Evolutionary conservation across 2,888 invertebrate genomes (phyloP).

Genomic region (Melanargia galathea): DNA sequence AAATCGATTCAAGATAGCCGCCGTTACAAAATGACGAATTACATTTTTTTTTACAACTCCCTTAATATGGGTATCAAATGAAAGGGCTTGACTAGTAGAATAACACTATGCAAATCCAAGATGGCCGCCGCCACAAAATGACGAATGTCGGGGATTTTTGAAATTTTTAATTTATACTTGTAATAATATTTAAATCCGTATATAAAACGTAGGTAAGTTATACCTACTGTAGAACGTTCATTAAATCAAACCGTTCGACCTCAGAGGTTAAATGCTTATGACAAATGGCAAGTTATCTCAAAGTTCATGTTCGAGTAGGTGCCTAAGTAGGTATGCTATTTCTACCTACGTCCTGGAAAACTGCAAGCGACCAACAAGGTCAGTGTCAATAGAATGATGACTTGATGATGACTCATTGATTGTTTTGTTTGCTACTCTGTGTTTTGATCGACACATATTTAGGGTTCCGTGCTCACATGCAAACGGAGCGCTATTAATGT

Average conservation of each 20-base stretch:
- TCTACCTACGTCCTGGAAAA: conserved; percentile 7
- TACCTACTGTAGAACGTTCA: background rate
- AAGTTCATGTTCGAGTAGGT: conserved; percentile 3
- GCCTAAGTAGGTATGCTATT: background rate
- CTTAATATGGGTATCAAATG: too few species aligned
- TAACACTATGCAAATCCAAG: too few species aligned
- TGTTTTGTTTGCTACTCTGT: background rate
- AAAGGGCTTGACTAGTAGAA: too few species aligned
- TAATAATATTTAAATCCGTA: too few species aligned
- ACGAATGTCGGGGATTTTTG: too few species aligned
- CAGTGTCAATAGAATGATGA: conserved; percentile 34
- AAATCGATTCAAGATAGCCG: too few species aligned
- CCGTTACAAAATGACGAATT: too few species aligned
- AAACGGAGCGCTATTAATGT: too few species aligned
- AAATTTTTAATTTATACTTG: too few species aligned
- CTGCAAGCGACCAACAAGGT: conserved; percentile 30
- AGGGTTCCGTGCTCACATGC: too few species aligned
- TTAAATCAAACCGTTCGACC: background rate
- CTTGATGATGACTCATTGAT: conserved; percentile 26
- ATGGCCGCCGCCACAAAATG: too few species aligned
- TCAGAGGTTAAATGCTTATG: background rate
- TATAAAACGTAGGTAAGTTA: background rate
- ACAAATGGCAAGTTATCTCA: conserved; percentile 7
- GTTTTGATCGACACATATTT: background rate
- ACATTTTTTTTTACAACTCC: too few species aligned